These are phyloP conservation scores for Parazoanthus darwini DNA, from an alignment of 92 coral and sea anemone species.

Conservation along the genomic window DNA sequence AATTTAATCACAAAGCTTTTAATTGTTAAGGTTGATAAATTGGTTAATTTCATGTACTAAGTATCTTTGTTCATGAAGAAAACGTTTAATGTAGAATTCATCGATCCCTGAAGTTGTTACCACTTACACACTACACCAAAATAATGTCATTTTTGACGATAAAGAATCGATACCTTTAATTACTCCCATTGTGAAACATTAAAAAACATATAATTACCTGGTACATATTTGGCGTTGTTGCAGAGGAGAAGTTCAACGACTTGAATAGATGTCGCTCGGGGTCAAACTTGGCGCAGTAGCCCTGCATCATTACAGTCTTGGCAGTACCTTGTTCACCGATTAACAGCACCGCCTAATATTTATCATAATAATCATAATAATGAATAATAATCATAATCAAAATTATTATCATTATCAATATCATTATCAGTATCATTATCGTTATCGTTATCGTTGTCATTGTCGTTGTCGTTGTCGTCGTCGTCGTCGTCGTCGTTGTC, in stretches of 20 bases:
- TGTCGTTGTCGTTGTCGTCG: no score
- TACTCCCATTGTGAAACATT: not conserved
- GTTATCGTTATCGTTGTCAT: no score
- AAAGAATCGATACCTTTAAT: not conserved
- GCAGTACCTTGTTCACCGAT: constrained; percentile 99
- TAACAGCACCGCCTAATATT: constrained; percentile 83
- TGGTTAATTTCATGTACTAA: no score
- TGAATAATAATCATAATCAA: no score
- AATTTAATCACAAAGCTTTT: not conserved
- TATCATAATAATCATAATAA: not conserved
- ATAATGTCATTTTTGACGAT: not conserved
- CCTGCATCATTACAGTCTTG: constrained; percentile 99
- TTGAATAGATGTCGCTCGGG: constrained; percentile 93
- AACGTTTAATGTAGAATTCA: no score
- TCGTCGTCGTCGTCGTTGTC: no score
- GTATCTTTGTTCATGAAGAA: not conserved
- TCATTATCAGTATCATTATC: no score
- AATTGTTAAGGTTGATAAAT: not conserved
- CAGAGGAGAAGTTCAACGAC: constrained; percentile 96
- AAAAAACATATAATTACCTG: constrained; percentile 60
- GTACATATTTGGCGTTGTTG: constrained; percentile 99
- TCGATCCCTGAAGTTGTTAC: not conserved
- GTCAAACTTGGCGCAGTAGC: constrained; percentile 90
- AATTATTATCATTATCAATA: no score
- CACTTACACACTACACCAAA: not conserved